phyloP scores from a whole-genome alignment of 2,888 invertebrate genomes.

The Muschampia plurimacula region DNA sequence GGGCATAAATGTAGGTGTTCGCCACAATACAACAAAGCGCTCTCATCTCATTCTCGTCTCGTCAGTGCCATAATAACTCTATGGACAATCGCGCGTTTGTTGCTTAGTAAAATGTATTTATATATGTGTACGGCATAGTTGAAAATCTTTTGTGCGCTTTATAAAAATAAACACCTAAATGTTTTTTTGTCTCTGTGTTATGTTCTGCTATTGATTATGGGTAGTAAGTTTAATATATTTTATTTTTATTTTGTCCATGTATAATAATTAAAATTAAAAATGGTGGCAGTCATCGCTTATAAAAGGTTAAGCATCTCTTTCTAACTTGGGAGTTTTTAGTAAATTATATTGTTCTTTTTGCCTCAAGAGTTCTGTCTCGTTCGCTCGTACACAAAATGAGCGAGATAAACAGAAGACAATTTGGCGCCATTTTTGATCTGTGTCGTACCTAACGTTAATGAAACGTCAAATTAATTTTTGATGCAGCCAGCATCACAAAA shows the following conservation, averaged over 20 bases:
- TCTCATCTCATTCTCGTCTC: background rate
- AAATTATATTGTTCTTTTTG: background rate
- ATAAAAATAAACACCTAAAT: conserved; percentile 6
- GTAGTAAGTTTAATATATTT: conserved; percentile 26
- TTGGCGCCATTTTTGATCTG: conserved; percentile 31
- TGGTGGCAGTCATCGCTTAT: conserved; percentile 9
- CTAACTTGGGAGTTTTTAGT: too few relatives aligned
- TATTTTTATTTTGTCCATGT: background rate
- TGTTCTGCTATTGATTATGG: conserved; percentile 25
- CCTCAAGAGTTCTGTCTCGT: background rate
- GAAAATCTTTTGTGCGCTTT: conserved; percentile 1
- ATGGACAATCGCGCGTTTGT: conserved; percentile 19
- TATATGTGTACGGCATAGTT: background rate
- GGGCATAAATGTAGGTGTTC: conserved; percentile 28
- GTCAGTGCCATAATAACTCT: conserved; percentile 20
- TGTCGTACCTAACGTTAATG: conserved; percentile 10
- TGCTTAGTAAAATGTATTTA: background rate
- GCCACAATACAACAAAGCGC: conserved; percentile 14
- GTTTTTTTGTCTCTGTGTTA: conserved; percentile 10
- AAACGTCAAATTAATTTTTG: conserved; percentile 22
- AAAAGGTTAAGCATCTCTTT: background rate
- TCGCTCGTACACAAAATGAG: conserved; percentile 6
- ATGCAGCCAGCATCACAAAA: conserved; percentile 19
- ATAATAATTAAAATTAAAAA: conserved; percentile 1
- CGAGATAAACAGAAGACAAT: background rate